phyloP scores from a whole-genome alignment of 2,797 vertebrate species.

The Clamator glandarius region DNA sequence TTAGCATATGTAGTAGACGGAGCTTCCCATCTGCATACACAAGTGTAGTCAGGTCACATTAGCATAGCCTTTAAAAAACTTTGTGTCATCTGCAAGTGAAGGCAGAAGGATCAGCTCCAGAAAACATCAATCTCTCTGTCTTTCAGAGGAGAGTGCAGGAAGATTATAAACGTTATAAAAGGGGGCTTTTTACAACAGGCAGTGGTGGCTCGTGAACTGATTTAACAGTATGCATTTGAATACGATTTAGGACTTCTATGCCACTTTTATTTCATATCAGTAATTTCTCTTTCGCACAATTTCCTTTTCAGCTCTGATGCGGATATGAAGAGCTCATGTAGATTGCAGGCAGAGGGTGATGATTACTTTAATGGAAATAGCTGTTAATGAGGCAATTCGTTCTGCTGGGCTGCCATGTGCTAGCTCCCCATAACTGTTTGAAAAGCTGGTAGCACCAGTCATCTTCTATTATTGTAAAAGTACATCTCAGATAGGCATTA shows the following conservation, averaged over 20 bases:
- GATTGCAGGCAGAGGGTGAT: constrained; percentile 56
- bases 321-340: constrained; percentile 36
- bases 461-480: constrained; percentile 2
- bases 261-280: constrained; percentile 1
- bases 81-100: background rate
- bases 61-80: background rate
- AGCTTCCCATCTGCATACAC: background rate
- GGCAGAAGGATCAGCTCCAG: constrained; percentile 12
- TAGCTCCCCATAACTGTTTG: constrained; percentile 19
- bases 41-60: background rate
- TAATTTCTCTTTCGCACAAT: constrained; percentile 15
- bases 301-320: constrained; percentile 51
- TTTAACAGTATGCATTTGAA: constrained; percentile 6
- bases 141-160: background rate
- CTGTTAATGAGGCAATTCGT: constrained; percentile 50
- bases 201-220: background rate
- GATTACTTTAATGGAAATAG: constrained; percentile 60
- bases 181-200: background rate
- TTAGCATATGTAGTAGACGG: background rate
- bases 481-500: background rate
- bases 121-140: background rate
- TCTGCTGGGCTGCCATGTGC: constrained; percentile 22
- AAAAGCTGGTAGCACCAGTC: constrained; percentile 26
- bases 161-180: background rate
- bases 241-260: constrained; percentile 19